phyloP scores from a whole-genome alignment of 2,888 invertebrate species.

The Leptopilina syphax region DNA sequence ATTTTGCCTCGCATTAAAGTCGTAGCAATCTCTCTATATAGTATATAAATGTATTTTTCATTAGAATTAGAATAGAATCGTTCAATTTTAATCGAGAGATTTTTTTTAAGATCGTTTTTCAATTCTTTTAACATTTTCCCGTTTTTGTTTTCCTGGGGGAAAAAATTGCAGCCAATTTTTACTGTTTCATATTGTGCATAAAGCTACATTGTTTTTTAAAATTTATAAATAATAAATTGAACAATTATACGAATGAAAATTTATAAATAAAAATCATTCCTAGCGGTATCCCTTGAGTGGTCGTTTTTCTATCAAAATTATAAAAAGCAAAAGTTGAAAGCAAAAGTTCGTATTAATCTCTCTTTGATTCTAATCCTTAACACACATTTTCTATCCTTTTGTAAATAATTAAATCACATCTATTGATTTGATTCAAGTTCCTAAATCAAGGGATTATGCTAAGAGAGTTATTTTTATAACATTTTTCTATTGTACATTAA shows the following conservation, averaged over 20 bases:
- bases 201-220: neutral
- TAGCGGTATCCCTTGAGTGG: no score
- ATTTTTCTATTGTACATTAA: slow-evolving; percentile 3
- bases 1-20: slow-evolving; percentile 45
- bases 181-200: neutral
- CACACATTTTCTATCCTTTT: no score
- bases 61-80: slow-evolving; percentile 16
- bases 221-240: neutral
- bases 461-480: neutral
- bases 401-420: no score
- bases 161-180: slow-evolving; percentile 1
- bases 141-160: neutral
- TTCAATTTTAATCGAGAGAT: neutral
- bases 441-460: no score
- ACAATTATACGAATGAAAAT: neutral
- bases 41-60: slow-evolving; percentile 11
- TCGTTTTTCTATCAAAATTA: no score
- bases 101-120: neutral
- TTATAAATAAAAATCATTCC: neutral
- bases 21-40: slow-evolving; percentile 12
- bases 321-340: no score
- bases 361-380: no score
- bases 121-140: neutral
- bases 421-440: no score
- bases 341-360: no score